Percentiles rank a stretch among this genome's conserved stretches.
Evolutionary conservation across 1,140 invertebrate genomes (phyloP).

Genomic region (Danaus melanippus): DNA sequence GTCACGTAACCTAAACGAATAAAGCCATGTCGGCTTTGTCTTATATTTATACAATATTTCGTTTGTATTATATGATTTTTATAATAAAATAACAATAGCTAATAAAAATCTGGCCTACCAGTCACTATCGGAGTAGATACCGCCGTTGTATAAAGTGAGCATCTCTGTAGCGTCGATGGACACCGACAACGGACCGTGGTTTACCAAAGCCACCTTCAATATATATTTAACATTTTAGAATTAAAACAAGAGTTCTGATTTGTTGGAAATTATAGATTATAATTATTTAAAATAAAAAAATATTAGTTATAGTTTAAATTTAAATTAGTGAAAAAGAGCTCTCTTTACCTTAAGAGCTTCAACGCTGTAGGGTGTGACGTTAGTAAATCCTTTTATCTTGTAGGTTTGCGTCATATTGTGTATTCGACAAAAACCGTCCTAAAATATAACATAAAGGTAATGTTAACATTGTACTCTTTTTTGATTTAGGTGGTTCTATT

Average conservation of each 20-base stretch:
- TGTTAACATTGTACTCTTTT: too few relatives aligned
- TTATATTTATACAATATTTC: too few relatives aligned
- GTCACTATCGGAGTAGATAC: conserved; percentile 68
- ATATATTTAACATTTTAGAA: conserved; percentile 57
- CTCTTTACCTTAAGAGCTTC: conserved; percentile 41
- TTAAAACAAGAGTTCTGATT: conserved; percentile 51
- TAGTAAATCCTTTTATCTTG: conserved; percentile 37
- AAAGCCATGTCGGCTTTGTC: too few relatives aligned
- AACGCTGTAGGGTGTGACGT: conserved; percentile 41
- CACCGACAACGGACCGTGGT: conserved; percentile 80
- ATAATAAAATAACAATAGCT: background rate
- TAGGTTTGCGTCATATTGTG: conserved; percentile 38
- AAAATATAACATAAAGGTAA: conserved; percentile 8
- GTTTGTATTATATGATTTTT: too few relatives aligned
- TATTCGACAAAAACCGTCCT: conserved; percentile 46
- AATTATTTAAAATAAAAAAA: conserved; percentile 33
- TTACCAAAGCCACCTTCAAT: conserved; percentile 81
- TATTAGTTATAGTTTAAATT: conserved; percentile 3
- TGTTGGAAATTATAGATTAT: too few relatives aligned
- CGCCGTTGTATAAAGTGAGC: conserved; percentile 84
- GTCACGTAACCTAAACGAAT: too few relatives aligned
- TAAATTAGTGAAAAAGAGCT: background rate
- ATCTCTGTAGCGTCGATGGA: conserved; percentile 86
- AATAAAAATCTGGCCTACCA: conserved; percentile 39
- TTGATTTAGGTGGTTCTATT: too few relatives aligned